Conservation (phyloP, 2,113 vertebrate species). For the Cyanoderma ruficeps region DNA sequence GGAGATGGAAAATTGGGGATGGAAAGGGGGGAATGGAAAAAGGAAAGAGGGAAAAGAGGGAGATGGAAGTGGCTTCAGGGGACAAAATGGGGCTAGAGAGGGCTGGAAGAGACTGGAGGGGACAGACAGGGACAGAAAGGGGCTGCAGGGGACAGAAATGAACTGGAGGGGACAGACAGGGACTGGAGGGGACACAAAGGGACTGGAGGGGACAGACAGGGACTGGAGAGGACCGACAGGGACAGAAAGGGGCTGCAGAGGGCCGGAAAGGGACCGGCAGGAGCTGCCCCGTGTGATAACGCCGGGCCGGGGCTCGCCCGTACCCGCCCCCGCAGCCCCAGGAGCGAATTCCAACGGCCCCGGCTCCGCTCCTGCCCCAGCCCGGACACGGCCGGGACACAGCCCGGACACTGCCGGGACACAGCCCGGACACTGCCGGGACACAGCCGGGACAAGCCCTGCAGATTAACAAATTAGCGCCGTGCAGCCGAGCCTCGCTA, state of each 20-base stretch:
- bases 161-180: too few relatives aligned
- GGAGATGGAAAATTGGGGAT: not conserved
- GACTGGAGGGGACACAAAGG: too few relatives aligned
- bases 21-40: not conserved
- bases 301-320: fast-evolving
- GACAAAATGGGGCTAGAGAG: not conserved
- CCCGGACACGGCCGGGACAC: too few relatives aligned
- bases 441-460: not conserved
- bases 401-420: too few relatives aligned
- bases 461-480: not conserved
- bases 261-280: not conserved
- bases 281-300: not conserved
- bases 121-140: not conserved
- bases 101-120: not conserved
- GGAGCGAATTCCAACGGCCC: not conserved
- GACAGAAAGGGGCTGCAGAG: too few relatives aligned
- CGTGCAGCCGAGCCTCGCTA: not conserved
- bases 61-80: not conserved
- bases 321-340: not conserved
- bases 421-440: too few relatives aligned
- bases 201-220: too few relatives aligned
- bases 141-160: too few relatives aligned
- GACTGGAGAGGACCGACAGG: too few relatives aligned
- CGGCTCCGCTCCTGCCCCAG: not conserved
- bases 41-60: not conserved